Percentiles rank a stretch among this genome's conserved stretches.
Conservation (phyloP, 2,113 vertebrate genomes). For the Eudyptes chrysolophus region DNA sequence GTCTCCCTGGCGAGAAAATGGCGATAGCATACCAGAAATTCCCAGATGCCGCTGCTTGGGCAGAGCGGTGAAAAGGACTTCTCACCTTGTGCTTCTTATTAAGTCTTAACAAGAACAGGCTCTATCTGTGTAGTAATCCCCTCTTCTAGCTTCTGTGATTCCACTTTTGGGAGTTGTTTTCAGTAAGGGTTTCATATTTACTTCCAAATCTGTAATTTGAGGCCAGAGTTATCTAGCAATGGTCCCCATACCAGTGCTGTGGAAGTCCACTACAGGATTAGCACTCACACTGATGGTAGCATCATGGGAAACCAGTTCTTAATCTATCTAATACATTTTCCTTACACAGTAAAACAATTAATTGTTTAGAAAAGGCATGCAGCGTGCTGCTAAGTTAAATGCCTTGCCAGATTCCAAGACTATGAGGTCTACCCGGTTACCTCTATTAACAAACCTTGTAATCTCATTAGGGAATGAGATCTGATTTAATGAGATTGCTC, state of each 20-base stretch:
- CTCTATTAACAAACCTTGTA: not conserved
- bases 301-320: not conserved
- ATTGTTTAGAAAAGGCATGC: not conserved
- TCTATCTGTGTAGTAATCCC: not conserved
- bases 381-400: not conserved
- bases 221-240: not conserved
- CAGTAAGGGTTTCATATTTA: not conserved
- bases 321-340: not conserved
- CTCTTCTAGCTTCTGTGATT: not conserved
- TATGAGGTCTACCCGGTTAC: not conserved
- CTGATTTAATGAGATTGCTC: slow-evolving; percentile 1
- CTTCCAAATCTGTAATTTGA: not conserved
- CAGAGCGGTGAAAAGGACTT: not conserved
- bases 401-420: not conserved
- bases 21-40: not conserved
- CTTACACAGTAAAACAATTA: not conserved
- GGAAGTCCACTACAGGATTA: not conserved
- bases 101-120: not conserved
- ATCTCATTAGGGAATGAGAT: not conserved
- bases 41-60: not conserved
- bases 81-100: not conserved
- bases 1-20: not conserved
- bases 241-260: not conserved
- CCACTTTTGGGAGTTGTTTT: not conserved
- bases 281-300: not conserved